Evolutionary conservation across 1,140 invertebrate species (phyloP), one percentile per base, ranked within the genome.

Genomic region (Heliconius congener): DNA sequence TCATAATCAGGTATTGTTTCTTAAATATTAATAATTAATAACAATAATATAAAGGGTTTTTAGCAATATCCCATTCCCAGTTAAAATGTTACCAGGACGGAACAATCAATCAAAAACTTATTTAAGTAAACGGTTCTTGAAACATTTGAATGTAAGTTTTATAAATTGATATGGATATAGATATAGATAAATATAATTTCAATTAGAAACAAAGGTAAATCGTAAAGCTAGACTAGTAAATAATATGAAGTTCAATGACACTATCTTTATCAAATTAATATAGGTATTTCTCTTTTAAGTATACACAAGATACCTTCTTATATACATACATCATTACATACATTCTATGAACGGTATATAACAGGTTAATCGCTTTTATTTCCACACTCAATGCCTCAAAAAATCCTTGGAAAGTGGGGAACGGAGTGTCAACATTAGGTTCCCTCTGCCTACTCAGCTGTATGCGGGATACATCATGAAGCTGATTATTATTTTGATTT

Each of bases 51-150:
- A 66, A 27, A 30, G 60, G 27, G 27, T 66, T 66, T 30, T 66
- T n/a, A 66, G 60, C 60, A 66, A 66, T 30, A 27, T 66, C 23
- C 13, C 60, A 66, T 66, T 66, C 60, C 60, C 60, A 66, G 60
- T 30, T 66, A 66, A 66, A 66, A 66, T 66, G 27, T 66, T 30
- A 66, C 60, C 60, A 66, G 60, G 60, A 66, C 60, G 60, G 60
- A 66, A 66, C 60, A 66, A 23, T 57, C 55, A 23, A 57, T 57
- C 55, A 57, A 66, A 60, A 66, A 30, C 27, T 27, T 66, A 30
- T 30, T 66, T 66, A 27, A 66, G 27, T 66, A 66, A 66, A 27
- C 60, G 13, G 27, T 66, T 27, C 5, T 27, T 23, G n/a, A 60
- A 60, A 60, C n/a, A 60, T 60, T 60, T 60, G 23, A 60, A 46